Evolutionary conservation across 2,113 vertebrate species (phyloP), one percentile per base, ranked within the genome.

Genomic region (Oxyura jamaicensis): DNA sequence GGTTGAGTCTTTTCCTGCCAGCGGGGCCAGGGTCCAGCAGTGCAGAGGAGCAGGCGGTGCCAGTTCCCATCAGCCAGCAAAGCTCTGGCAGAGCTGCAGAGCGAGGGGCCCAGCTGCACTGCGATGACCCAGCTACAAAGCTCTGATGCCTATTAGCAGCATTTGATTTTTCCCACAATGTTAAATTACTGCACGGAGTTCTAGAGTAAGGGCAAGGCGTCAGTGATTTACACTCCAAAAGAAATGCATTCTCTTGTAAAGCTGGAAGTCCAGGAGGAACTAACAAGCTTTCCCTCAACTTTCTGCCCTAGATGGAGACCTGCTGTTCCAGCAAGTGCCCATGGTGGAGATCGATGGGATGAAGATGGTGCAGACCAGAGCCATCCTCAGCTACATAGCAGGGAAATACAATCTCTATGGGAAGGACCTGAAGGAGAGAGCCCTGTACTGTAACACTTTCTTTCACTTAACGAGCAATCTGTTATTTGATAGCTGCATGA

Each of bases 331-430:
- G 26, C 99, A 99, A 93, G 97, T 99, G 58, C 99, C 99, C 2
- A 26, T 99, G 98, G 99, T 99, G 17, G 99, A 99, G 95, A 99
- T 99, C 0, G 99, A 99, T 20, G 99, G 98, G 60, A 98, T 99
- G 99, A 98, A 99, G 87, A 95, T 99, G 53, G 94, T 99, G 52
- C 99, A 99, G 96, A 98, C 98, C 19, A 98, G 97, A 85, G 98
- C 99, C 8, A 99, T 99, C 73, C 71, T 99, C 67, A 98, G 98
- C 81, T 99, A 99, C 94, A 98, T 99, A 12, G 98, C 99, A 15
- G 98, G 97, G 48, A 99, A 99, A 96, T 98, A 99, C 97, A 98
- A 98, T 19, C 98, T 99, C 39, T 96, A 99, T 33, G 99, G 99
- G 89, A 99, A 98, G 44, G 97, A 99, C 86, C 36, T 98, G 83